A percentile compares a stretch with the other conserved stretches of the same genome.
phyloP scores from a whole-genome alignment of 1,140 invertebrate genomes.

The Gerris buenoi region DNA sequence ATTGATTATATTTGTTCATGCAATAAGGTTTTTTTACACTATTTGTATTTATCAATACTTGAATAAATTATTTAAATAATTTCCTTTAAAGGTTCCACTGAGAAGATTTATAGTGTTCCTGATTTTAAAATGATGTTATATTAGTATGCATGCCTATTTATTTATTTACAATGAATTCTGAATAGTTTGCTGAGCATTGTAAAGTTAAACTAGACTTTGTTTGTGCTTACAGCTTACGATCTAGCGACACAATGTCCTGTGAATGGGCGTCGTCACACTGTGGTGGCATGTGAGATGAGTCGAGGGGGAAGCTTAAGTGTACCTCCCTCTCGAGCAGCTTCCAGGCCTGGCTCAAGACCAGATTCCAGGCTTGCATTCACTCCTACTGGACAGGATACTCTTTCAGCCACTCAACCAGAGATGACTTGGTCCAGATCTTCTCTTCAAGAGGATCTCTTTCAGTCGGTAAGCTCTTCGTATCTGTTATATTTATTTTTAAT shows the following conservation, averaged over 20 bases:
- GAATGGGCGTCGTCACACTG: constrained; percentile 53
- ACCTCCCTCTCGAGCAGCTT: constrained; percentile 48
- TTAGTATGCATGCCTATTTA: too few relatives aligned
- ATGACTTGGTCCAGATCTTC: constrained; percentile 46
- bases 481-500: too few relatives aligned
- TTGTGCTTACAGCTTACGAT: constrained; percentile 47
- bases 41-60: too few relatives aligned
- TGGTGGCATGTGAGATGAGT: constrained; percentile 39
- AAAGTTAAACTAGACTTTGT: too few relatives aligned
- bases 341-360: constrained; percentile 37
- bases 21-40: too few relatives aligned
- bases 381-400: constrained; percentile 17
- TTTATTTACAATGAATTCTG: too few relatives aligned
- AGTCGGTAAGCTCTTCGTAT: constrained; percentile 33
- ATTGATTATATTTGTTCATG: too few relatives aligned
- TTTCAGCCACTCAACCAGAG: constrained; percentile 27
- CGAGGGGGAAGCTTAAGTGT: constrained; percentile 43
- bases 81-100: too few relatives aligned
- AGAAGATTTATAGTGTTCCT: too few relatives aligned
- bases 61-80: too few relatives aligned
- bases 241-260: constrained; percentile 61
- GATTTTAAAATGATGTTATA: too few relatives aligned
- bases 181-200: too few relatives aligned
- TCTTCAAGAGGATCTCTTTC: constrained; percentile 47
- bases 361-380: constrained; percentile 18